Base-by-base conservation (phyloP, 2,888 invertebrate species). In the Drosophila merina region DNA sequence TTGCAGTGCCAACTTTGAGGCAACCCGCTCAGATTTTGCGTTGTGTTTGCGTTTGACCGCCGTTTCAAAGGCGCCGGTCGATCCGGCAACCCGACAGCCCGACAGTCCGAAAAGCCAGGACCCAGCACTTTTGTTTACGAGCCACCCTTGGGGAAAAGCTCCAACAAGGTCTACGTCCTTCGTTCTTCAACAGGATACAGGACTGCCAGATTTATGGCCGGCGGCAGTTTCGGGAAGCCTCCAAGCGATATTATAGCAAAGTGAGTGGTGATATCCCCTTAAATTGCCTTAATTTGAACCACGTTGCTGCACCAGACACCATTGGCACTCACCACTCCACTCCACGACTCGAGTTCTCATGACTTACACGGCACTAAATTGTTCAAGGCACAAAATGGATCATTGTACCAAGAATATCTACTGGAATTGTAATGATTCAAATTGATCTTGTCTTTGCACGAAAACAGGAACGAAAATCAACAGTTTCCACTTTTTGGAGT, bases 161-260 rank as follows among this genome's bases (percentile, higher is more conserved):
- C 30, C n/a, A 8, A 40, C 54, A 51, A 50, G 31, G 42, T 48
- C 56, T 59, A 58, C 49, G 56, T 58, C 58, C 52, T 28, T 28
- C 30, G 31, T 44, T 12, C 52, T 45, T 45, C 30, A n/a, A 14
- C 57, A 38, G 38, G 64, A 3, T 10, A 33, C 33, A 54, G 57
- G 67, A 58, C 38, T 31, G 57, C 66, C 79, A 76, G 83, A 79
- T 82, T 79, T 79, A 79, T 82, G 77, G 42, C 72, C 67, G 62
- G 52, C 62, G 57, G 68, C 54, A 54, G 60, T 57, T 57, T 36
- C n/a, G 40, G n/a, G 38, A 30, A 38, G 4, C 10, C 26, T 14
- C 38, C 7, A 42, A 3, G 20, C 20, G 42, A 20, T 20, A 7
- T 20, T 20, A 20, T 42, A n/a, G 20, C 2, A 20, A 20, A 20